Percentiles rank a stretch among this genome's conserved stretches.
These are phyloP conservation scores for Diplolepis rosae DNA, from an alignment of 2,888 invertebrate genomes.

Conservation along the genomic window DNA sequence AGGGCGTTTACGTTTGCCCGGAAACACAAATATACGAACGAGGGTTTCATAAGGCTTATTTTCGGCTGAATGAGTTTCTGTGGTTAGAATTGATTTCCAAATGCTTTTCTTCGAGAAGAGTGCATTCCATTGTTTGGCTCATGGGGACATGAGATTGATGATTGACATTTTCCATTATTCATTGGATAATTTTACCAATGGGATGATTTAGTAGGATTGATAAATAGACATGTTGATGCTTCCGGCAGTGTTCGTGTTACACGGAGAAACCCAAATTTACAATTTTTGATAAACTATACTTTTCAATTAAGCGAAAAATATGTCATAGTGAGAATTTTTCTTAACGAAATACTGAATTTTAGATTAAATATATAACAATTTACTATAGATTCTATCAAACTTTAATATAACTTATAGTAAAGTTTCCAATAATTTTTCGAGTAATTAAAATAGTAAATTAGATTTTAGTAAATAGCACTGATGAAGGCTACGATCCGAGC, in stretches of 20 bases:
- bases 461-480: background rate
- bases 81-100: slow-evolving; percentile 13
- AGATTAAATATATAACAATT: too few species aligned
- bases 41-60: slow-evolving; percentile 17
- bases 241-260: background rate
- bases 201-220: background rate
- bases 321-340: too few species aligned
- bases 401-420: too few species aligned
- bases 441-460: background rate
- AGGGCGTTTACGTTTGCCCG: slow-evolving; percentile 12
- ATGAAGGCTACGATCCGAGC: too few species aligned
- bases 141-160: slow-evolving; percentile 4
- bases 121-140: background rate
- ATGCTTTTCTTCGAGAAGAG: slow-evolving; percentile 21
- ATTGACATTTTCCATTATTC: background rate
- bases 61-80: slow-evolving; percentile 1
- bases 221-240: background rate
- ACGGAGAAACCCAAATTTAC: too few species aligned
- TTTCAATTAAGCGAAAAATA: too few species aligned
- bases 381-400: too few species aligned
- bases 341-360: too few species aligned
- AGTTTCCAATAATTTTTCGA: background rate
- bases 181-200: background rate
- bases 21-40: slow-evolving; percentile 32
- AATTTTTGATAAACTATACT: too few species aligned